Evolutionary conservation across 1,140 invertebrate genomes (phyloP), one percentile per base, ranked within the genome.

Genomic region (Anagrus nilaparvatae): DNA sequence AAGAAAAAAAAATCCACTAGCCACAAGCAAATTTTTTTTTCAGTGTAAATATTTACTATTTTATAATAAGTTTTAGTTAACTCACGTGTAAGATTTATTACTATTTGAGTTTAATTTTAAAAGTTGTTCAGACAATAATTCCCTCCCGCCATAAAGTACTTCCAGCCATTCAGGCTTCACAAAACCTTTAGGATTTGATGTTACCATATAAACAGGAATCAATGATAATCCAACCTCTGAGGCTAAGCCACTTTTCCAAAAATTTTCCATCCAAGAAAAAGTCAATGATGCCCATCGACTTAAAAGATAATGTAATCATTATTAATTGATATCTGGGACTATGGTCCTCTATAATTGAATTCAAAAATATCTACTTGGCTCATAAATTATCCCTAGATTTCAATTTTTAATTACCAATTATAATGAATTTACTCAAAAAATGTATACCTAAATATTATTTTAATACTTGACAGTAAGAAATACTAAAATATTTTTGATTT

Each of bases 201-300:
- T 61, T 10, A 84, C 47, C 8, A 68, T 56, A 24, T 63, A 65
- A n/a, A 72, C 59, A 1, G 80, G 79, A 29, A 78, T 24, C 7
- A 84, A 53, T 10, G 63, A 72, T 5, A 85, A 56, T 18, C 80
- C 79, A 10, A 70, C 61, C 40, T 73, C 63, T 7, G 69, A 61
- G 9, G 73, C 68, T 4, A 70, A 61, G 18, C 72, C 74, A 38
- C 70, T 59, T 44, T 71, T 67, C 81, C 80, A 85, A 28, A 82
- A 56, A 19, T 70, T 45, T 32, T 74, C 59, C 30, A 84, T 60
- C 51, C 76, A 78, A 9, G 68, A 55, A 51, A 78, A 75, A 5
- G 81, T 81, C 35, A 54, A 67, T 23, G 62, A 62, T 1, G 75
- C 70, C 81, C 82, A 87, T 60, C 70, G 62, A 38, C 79, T 56